Percentiles rank a stretch among this genome's conserved stretches.
Conservation (phyloP, 2,113 vertebrate genomes). For the Dendrocopos noguchii region DNA sequence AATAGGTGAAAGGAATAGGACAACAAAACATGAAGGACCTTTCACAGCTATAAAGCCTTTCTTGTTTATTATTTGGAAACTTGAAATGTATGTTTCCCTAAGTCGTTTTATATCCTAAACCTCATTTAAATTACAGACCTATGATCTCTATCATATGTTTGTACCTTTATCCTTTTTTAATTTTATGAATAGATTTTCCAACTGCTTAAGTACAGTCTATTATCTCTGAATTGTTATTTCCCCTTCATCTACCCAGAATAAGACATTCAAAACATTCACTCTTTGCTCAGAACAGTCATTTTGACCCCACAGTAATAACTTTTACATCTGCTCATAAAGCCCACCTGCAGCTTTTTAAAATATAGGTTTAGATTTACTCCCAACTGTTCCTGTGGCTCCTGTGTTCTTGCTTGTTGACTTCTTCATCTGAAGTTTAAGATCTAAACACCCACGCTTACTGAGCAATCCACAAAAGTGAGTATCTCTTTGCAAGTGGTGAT, state of each 20-base stretch:
- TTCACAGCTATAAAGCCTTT: neutral
- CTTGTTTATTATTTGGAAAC: neutral
- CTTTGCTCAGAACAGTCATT: slow-evolving; percentile 8
- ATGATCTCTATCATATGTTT: neutral
- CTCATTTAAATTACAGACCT: neutral
- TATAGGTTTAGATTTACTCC: slow-evolving; percentile 9
- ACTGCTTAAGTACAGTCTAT: neutral
- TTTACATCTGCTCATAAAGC: slow-evolving; percentile 9
- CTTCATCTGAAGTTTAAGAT: neutral
- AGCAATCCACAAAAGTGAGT: neutral
- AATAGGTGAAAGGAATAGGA: neutral
- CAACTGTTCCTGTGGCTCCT: neutral
- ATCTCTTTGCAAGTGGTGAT: neutral
- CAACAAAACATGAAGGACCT: neutral
- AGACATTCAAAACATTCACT: neutral
- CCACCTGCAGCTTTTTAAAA: slow-evolving; percentile 23
- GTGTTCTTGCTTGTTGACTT: slow-evolving; percentile 10
- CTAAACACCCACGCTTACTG: neutral
- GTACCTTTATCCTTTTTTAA: neutral
- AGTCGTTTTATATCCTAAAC: neutral
- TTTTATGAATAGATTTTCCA: neutral
- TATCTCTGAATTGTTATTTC: neutral
- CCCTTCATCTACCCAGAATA: neutral
- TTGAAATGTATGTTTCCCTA: neutral
- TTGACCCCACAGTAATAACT: neutral